Conservation (phyloP, 2,113 vertebrate genomes). For the Calyptomena viridis region DNA sequence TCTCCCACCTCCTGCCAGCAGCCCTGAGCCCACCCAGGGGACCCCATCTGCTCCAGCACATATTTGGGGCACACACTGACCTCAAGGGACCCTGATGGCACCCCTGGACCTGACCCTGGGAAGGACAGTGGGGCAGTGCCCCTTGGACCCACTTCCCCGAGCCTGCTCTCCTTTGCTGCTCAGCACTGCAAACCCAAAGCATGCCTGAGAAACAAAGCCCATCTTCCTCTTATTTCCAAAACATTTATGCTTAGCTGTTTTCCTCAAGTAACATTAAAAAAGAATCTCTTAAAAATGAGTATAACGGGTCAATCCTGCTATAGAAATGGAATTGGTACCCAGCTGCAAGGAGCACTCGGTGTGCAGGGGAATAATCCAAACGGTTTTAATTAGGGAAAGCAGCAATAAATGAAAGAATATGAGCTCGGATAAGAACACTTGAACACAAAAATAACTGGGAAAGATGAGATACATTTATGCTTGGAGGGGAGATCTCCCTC, state of each 20-base stretch:
- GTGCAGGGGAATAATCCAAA: neutral
- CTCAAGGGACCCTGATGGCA: neutral
- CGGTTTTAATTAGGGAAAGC: slow-evolving; percentile 27
- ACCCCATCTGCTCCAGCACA: neutral
- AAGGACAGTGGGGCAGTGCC: neutral
- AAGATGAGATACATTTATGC: neutral
- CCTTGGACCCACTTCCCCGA: neutral
- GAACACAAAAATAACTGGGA: slow-evolving; percentile 16
- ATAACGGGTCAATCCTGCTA: neutral
- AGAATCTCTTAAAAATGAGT: neutral
- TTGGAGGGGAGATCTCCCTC: neutral
- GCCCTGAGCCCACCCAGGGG: neutral
- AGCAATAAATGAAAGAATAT: neutral
- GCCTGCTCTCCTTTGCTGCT: neutral
- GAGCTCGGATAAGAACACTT: neutral
- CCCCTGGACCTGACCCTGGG: accelerated
- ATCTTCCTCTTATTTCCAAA: neutral
- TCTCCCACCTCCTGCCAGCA: neutral
- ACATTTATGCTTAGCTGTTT: neutral
- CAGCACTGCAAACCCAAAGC: accelerated
- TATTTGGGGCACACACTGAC: accelerated
- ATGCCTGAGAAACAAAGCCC: neutral
- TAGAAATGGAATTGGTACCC: neutral
- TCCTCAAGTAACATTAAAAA: neutral
- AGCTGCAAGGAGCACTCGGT: neutral